A percentile compares a stretch with the other conserved stretches of the same genome.
These are phyloP conservation scores for Fragum whitleyi DNA, from an alignment of 2,888 invertebrate species.

Conservation along the genomic window DNA sequence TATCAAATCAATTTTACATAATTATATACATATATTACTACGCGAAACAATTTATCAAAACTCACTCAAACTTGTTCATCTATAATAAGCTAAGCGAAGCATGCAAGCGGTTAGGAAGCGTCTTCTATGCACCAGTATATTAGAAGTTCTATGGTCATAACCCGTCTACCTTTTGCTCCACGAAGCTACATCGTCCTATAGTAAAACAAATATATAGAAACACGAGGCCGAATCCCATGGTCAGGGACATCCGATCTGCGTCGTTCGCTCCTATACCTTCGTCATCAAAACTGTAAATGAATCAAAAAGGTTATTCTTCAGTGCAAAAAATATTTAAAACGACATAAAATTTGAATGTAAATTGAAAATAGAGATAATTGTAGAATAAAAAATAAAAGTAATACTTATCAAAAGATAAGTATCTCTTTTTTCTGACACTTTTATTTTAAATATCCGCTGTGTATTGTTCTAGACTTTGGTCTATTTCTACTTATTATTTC, in stretches of 20 bases:
- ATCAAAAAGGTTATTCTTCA: not conserved
- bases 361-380: not conserved
- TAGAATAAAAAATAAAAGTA: not conserved
- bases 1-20: too few species aligned
- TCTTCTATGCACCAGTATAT: not conserved
- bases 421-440: too few species aligned
- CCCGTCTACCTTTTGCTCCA: constrained; percentile 89
- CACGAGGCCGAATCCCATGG: constrained; percentile 90
- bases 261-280: constrained; percentile 71
- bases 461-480: too few species aligned
- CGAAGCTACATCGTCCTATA: constrained; percentile 90
- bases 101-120: constrained; percentile 11
- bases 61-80: too few species aligned
- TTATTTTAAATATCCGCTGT: too few species aligned
- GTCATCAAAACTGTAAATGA: constrained; percentile 74
- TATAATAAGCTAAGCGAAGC: not conserved
- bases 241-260: constrained; percentile 89
- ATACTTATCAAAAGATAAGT: too few species aligned
- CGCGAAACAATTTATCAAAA: too few species aligned
- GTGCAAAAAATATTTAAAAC: not conserved
- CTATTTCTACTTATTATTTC: too few species aligned
- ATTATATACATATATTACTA: too few species aligned
- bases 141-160: not conserved
- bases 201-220: constrained; percentile 91
- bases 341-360: not conserved